A percentile compares a stretch with the other conserved stretches of the same genome.
Conservation (phyloP, 2,888 invertebrate species). For the Trissoscelio sp. region DNA sequence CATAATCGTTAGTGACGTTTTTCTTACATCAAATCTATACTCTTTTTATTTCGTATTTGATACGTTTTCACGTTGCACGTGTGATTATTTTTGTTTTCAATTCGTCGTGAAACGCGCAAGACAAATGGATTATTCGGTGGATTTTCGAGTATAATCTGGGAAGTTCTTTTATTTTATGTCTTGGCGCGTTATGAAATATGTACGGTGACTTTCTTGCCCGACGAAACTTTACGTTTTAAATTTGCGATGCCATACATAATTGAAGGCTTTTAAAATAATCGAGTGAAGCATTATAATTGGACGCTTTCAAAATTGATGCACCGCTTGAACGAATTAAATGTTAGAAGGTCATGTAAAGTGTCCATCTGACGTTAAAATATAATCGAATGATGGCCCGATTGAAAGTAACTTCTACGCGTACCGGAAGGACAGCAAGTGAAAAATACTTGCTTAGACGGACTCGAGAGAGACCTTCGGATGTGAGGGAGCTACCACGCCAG, state of each 20-base stretch:
- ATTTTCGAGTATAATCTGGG: not conserved
- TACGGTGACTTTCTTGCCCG: not conserved
- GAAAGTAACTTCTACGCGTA: constrained; percentile 46
- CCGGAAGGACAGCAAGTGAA: constrained; percentile 54
- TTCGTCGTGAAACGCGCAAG: not conserved
- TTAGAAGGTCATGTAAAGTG: constrained; percentile 31
- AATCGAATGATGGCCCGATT: constrained; percentile 45
- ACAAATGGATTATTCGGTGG: not conserved
- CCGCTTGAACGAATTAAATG: constrained; percentile 12
- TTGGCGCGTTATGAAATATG: not conserved
- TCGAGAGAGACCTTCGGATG: constrained; percentile 58
- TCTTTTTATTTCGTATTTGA: too few species aligned
- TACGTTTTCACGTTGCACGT: too few species aligned
- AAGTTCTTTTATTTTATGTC: not conserved
- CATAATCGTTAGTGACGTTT: not conserved
- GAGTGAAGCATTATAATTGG: constrained; percentile 26
- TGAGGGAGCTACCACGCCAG: constrained; percentile 56
- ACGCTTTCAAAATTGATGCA: constrained; percentile 35
- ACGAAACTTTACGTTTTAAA: constrained; percentile 14
- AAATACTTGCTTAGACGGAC: constrained; percentile 47
- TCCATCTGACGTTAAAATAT: constrained; percentile 36
- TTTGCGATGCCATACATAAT: constrained; percentile 9
- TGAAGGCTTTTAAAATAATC: constrained; percentile 16
- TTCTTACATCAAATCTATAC: too few species aligned
- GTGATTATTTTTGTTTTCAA: not conserved